Conservation (phyloP, 2,797 vertebrate genomes). For the Phrynocephalus guinanensis region DNA sequence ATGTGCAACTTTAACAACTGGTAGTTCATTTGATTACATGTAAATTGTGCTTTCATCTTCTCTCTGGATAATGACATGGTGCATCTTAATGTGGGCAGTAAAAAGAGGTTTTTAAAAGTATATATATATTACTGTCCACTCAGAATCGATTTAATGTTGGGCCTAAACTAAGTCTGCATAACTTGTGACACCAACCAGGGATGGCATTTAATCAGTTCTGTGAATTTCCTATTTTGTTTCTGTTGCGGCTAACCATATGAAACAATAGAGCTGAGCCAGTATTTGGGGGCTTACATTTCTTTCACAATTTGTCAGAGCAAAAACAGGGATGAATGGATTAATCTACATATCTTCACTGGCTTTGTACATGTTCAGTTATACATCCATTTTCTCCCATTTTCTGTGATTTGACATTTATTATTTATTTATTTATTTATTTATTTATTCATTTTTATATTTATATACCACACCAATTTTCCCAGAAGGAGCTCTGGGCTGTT, state of each 20-base stretch:
- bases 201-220: not conserved
- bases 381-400: too few relatives aligned
- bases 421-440: too few relatives aligned
- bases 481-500: too few relatives aligned
- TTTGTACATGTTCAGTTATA: too few relatives aligned
- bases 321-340: too few relatives aligned
- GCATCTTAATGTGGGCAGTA: not conserved
- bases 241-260: not conserved
- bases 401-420: too few relatives aligned
- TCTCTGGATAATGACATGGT: not conserved
- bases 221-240: not conserved
- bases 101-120: not conserved
- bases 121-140: not conserved
- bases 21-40: constrained; percentile 22
- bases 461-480: too few relatives aligned
- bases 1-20: not conserved
- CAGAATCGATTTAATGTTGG: not conserved
- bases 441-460: too few relatives aligned
- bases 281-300: not conserved
- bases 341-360: too few relatives aligned
- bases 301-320: not conserved
- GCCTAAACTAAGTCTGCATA: not conserved
- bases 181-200: not conserved
- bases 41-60: constrained; percentile 6
- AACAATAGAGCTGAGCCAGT: too few relatives aligned